phyloP scores from a whole-genome alignment of 1,140 invertebrate genomes.

The Drosophila bifasciata region DNA sequence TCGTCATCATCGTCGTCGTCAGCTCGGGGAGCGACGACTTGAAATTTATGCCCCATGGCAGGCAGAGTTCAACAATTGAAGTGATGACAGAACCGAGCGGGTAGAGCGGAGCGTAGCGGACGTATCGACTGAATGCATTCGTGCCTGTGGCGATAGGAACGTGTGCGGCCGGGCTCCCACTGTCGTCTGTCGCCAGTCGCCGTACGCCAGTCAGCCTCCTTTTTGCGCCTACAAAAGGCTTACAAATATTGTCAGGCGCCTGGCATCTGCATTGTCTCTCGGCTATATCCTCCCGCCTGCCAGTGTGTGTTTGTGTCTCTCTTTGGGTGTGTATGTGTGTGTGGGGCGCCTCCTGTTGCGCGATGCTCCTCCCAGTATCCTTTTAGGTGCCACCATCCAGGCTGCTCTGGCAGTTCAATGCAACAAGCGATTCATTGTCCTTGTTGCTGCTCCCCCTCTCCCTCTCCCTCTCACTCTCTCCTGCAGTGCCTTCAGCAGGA shows the following conservation, averaged over 20 bases:
- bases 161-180: neutral
- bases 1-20: slow-evolving; percentile 1
- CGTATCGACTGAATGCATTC: slow-evolving; percentile 15
- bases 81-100: neutral
- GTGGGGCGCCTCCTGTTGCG: slow-evolving; percentile 66
- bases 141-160: slow-evolving; percentile 17
- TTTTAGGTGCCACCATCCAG: slow-evolving; percentile 17
- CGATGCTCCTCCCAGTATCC: slow-evolving; percentile 7
- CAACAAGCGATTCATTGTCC: slow-evolving; percentile 61
- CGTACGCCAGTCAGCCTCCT: too few species aligned
- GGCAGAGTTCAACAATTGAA: slow-evolving; percentile 15
- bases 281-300: too few species aligned
- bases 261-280: slow-evolving; percentile 46
- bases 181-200: too few species aligned
- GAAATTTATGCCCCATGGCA: slow-evolving; percentile 29
- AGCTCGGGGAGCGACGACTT: slow-evolving; percentile 7
- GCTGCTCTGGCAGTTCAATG: slow-evolving; percentile 32
- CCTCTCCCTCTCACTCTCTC: slow-evolving; percentile 1
- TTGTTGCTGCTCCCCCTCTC: neutral
- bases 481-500: neutral
- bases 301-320: neutral
- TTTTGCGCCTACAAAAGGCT: slow-evolving; percentile 45
- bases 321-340: slow-evolving; percentile 19
- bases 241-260: slow-evolving; percentile 42
- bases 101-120: neutral